phyloP scores from a whole-genome alignment of 1,140 invertebrate genomes.

The Limonius californicus region DNA sequence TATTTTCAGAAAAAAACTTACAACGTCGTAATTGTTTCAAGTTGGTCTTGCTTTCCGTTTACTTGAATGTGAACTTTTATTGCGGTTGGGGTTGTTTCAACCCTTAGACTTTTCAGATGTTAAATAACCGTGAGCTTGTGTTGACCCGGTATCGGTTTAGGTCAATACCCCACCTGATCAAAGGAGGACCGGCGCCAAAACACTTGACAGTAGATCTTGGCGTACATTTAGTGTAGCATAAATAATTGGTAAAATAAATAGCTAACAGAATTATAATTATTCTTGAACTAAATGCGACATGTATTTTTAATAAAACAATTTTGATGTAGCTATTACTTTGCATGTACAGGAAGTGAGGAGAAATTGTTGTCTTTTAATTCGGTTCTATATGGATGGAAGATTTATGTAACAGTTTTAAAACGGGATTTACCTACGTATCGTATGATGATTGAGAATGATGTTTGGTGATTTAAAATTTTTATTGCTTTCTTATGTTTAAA shows the following conservation, averaged over 20 bases:
- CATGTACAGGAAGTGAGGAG: too few relatives aligned
- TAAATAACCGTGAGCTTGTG: conserved; percentile 19
- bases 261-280: not conserved
- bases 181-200: conserved; percentile 43
- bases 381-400: too few relatives aligned
- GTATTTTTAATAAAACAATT: too few relatives aligned
- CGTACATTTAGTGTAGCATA: conserved; percentile 16
- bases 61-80: conserved; percentile 6
- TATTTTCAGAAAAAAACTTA: too few relatives aligned
- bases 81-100: conserved; percentile 18
- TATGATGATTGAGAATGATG: not conserved
- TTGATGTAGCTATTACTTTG: too few relatives aligned
- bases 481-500: too few relatives aligned
- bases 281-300: too few relatives aligned
- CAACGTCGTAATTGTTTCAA: not conserved
- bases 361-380: too few relatives aligned
- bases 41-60: not conserved
- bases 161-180: conserved; percentile 42
- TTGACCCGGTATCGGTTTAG: conserved; percentile 33
- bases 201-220: conserved; percentile 34
- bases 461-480: too few relatives aligned
- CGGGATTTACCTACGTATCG: too few relatives aligned
- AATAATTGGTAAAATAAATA: conserved; percentile 16
- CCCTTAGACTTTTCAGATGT: conserved; percentile 30
- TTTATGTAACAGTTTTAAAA: too few relatives aligned